Percentiles rank a stretch among this genome's conserved stretches.
These are phyloP conservation scores for Ctenopoma multispine DNA, from an alignment of 2,797 vertebrate species.

Conservation along the genomic window DNA sequence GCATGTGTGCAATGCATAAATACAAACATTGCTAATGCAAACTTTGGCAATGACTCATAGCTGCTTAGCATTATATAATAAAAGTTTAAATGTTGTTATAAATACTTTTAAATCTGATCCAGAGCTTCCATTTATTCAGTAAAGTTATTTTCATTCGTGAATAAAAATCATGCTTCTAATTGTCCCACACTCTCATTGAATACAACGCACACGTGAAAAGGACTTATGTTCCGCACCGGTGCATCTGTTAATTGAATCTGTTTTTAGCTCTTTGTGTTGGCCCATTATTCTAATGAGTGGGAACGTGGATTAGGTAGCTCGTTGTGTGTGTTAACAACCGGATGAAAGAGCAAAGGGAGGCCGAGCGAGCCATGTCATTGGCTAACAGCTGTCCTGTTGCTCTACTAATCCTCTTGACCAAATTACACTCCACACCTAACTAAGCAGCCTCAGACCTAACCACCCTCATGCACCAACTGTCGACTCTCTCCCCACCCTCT, in stretches of 20 bases:
- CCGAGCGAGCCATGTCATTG: slow-evolving; percentile 78
- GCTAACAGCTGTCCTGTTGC: slow-evolving; percentile 84
- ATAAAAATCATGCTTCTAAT: slow-evolving; percentile 16
- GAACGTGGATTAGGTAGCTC: slow-evolving; percentile 82
- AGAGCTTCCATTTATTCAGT: slow-evolving; percentile 10
- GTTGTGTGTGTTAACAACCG: slow-evolving; percentile 81
- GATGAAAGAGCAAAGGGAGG: slow-evolving; percentile 81
- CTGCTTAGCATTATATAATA: background rate
- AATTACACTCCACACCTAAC: slow-evolving; percentile 86
- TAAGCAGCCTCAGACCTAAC: slow-evolving; percentile 78
- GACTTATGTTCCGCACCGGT: slow-evolving; percentile 63
- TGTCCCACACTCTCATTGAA: slow-evolving; percentile 39
- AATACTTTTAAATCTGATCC: background rate
- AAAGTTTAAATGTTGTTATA: background rate
- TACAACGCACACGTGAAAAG: slow-evolving; percentile 60
- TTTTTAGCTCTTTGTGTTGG: slow-evolving; percentile 71
- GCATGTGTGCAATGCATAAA: slow-evolving; percentile 59
- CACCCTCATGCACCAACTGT: slow-evolving; percentile 81
- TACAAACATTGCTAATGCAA: slow-evolving; percentile 25
- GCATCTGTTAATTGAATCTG: slow-evolving; percentile 78
- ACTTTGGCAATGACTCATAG: background rate
- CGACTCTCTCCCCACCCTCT: slow-evolving; percentile 61
- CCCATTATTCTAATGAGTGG: slow-evolving; percentile 82
- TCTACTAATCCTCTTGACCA: slow-evolving; percentile 84
- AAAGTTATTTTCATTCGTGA: slow-evolving; percentile 32